Percentiles rank a stretch among this genome's conserved stretches.
Conservation (phyloP, 2,888 invertebrate species). For the Metallyticus violacea region DNA sequence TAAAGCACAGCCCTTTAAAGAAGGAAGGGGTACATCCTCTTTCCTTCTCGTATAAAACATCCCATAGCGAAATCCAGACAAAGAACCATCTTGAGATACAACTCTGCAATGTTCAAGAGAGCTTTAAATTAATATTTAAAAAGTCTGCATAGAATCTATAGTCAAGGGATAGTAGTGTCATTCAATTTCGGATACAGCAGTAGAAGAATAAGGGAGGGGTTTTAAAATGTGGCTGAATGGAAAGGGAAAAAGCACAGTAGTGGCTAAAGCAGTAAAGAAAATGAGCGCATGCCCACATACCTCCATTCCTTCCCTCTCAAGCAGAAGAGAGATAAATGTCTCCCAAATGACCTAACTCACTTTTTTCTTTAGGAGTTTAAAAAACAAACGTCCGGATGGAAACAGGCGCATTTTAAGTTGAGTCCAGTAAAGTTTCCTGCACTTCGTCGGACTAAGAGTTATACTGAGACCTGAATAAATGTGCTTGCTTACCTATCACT, state of each 20-base stretch:
- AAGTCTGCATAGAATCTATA: constrained; percentile 11
- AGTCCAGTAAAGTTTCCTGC: too few species aligned
- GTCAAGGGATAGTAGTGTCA: not conserved
- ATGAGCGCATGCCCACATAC: too few species aligned
- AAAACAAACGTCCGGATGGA: too few species aligned
- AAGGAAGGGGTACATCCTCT: not conserved
- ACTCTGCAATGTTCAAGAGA: not conserved
- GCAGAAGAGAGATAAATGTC: constrained; percentile 6
- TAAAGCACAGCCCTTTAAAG: not conserved
- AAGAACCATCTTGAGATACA: not conserved
- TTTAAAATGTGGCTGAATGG: not conserved
- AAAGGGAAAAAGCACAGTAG: not conserved
- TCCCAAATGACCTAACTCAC: constrained; percentile 11
- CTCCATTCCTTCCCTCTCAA: too few species aligned
- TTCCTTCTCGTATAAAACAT: not conserved
- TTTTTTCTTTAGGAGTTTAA: too few species aligned
- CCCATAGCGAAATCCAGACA: not conserved
- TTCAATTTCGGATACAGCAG: not conserved
- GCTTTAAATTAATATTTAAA: constrained; percentile 16
- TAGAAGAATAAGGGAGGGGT: not conserved
- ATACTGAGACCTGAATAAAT: too few species aligned
- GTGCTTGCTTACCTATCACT: too few species aligned
- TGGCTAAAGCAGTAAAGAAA: too few species aligned
- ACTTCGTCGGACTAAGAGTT: too few species aligned
- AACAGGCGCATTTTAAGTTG: too few species aligned